Evolutionary conservation across 2,113 vertebrate species (phyloP).

Genomic region (Antechinus flavipes): DNA sequence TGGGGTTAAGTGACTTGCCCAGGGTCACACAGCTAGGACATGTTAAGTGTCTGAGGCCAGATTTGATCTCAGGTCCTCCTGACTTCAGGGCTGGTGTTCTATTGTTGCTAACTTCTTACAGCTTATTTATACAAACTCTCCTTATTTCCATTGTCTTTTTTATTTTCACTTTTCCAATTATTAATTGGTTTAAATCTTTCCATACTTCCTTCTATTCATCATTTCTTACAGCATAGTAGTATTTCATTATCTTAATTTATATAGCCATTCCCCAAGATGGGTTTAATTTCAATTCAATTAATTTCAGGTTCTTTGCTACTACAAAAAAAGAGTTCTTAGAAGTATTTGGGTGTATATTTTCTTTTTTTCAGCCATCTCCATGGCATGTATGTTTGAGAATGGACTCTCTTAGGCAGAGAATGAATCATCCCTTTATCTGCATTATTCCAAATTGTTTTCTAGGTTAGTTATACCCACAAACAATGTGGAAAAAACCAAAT

Average conservation of each 20-base stretch:
- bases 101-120: not conserved
- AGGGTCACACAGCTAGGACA: too few species aligned
- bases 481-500: not conserved
- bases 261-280: not conserved
- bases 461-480: not conserved
- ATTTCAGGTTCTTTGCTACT: not conserved
- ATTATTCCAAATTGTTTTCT: not conserved
- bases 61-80: too few species aligned
- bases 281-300: not conserved
- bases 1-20: too few species aligned
- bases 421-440: not conserved
- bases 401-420: not conserved
- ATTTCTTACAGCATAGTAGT: not conserved
- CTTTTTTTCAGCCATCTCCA: not conserved
- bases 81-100: too few species aligned
- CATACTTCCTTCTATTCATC: not conserved
- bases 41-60: too few species aligned
- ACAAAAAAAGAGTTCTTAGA: not conserved
- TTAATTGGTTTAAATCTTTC: not conserved
- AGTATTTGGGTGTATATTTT: not conserved
- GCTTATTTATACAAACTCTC: not conserved
- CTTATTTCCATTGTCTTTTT: not conserved
- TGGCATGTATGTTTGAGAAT: not conserved
- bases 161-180: not conserved
- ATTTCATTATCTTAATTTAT: not conserved